Conservation (phyloP, 2,888 invertebrate species). For the Rhagonycha fulva region DNA sequence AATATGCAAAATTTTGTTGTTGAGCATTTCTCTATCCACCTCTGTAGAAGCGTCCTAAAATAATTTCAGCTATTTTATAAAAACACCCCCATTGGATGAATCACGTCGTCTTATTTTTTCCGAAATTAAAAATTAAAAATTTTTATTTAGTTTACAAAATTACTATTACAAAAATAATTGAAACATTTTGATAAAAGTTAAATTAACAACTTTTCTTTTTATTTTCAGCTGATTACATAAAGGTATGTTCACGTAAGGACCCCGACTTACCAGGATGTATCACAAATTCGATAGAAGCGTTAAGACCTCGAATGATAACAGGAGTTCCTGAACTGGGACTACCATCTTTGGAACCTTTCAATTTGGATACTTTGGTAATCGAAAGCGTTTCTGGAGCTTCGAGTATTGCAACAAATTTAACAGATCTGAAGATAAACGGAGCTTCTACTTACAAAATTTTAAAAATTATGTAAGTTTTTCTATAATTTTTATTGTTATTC, state of each 20-base stretch:
- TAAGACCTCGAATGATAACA: slow-evolving; percentile 2
- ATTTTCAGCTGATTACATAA: slow-evolving; percentile 17
- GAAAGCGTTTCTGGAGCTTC: slow-evolving; percentile 1
- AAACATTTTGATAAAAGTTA: not conserved
- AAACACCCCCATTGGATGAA: no score
- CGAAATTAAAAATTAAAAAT: no score
- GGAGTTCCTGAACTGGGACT: slow-evolving; percentile 14
- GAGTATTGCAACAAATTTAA: slow-evolving; percentile 11
- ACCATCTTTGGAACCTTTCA: slow-evolving; percentile 16
- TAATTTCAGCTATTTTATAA: no score
- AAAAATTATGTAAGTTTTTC: slow-evolving; percentile 8
- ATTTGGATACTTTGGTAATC: slow-evolving; percentile 2
- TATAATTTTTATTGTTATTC: not conserved
- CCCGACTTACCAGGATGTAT: slow-evolving; percentile 15
- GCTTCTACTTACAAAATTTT: slow-evolving; percentile 8
- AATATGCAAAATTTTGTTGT: no score
- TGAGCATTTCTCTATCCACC: no score
- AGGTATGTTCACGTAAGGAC: slow-evolving; percentile 8
- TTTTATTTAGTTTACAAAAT: no score
- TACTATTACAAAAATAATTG: no score
- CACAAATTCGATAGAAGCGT: not conserved
- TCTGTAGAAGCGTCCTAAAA: no score
- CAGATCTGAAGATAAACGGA: slow-evolving; percentile 3
- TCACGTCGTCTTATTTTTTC: no score
- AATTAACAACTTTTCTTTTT: not conserved